A percentile compares a stretch with the other conserved stretches of the same genome.
These are phyloP conservation scores for Hucho hucho DNA, from an alignment of 2,113 vertebrate species.

Conservation along the genomic window DNA sequence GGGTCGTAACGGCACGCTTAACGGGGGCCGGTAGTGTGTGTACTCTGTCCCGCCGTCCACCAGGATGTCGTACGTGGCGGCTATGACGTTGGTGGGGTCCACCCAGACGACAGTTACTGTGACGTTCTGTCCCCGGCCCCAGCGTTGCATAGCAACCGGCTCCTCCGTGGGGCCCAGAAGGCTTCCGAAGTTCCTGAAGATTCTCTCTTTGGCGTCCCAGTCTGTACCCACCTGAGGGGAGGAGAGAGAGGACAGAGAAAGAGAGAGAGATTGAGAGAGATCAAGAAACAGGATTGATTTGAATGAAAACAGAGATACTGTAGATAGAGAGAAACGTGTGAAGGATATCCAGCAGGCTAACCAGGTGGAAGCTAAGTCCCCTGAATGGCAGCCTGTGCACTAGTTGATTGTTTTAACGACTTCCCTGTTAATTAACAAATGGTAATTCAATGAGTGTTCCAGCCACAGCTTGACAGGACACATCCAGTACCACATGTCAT, in stretches of 20 bases:
- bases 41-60: constrained; percentile 90
- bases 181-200: constrained; percentile 92
- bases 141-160: constrained; percentile 92
- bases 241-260: background rate
- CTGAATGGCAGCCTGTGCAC: too few relatives aligned
- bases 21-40: constrained; percentile 93
- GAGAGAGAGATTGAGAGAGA: background rate
- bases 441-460: too few relatives aligned
- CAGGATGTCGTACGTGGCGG: constrained; percentile 95
- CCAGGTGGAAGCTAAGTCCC: too few relatives aligned
- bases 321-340: constrained; percentile 27
- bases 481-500: too few relatives aligned
- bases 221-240: constrained; percentile 85
- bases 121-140: constrained; percentile 91
- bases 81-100: constrained; percentile 94
- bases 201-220: constrained; percentile 95
- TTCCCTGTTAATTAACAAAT: too few relatives aligned
- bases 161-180: constrained; percentile 89
- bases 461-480: too few relatives aligned
- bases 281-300: background rate
- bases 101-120: constrained; percentile 95
- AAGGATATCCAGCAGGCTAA: background rate
- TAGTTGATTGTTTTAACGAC: too few relatives aligned
- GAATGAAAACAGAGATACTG: constrained; percentile 9
- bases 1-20: constrained; percentile 86